These are phyloP conservation scores for Riptortus pedestris DNA, from an alignment of 1,140 invertebrate genomes.

Conservation along the genomic window DNA sequence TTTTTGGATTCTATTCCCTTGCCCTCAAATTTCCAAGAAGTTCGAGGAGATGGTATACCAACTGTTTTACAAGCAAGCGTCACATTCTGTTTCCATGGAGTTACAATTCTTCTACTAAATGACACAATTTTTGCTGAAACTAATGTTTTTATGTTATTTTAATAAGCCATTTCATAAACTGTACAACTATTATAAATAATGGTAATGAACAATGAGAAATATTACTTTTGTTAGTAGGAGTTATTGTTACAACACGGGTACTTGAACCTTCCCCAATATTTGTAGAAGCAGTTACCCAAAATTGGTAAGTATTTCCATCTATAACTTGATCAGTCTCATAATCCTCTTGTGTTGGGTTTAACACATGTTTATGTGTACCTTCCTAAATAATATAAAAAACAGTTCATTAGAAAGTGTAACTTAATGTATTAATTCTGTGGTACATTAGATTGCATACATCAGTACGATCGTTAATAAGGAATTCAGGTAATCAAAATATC, in stretches of 20 bases:
- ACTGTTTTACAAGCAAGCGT: slow-evolving; percentile 68
- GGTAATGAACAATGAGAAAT: background rate
- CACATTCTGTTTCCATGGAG: slow-evolving; percentile 75
- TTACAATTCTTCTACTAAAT: slow-evolving; percentile 63
- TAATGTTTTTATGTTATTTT: slow-evolving; percentile 31
- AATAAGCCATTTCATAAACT: background rate
- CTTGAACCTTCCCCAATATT: slow-evolving; percentile 69
- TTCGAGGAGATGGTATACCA: slow-evolving; percentile 48
- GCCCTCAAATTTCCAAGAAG: slow-evolving; percentile 30
- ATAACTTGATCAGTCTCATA: slow-evolving; percentile 63
- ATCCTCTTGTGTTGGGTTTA: slow-evolving; percentile 50
- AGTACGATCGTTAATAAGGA: no score
- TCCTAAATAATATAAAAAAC: slow-evolving; percentile 36
- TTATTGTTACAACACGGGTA: slow-evolving; percentile 60
- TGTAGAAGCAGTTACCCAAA: slow-evolving; percentile 71
- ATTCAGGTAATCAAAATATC: no score
- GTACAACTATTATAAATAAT: background rate
- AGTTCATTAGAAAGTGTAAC: no score
- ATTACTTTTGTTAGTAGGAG: slow-evolving; percentile 62
- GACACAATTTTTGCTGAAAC: slow-evolving; percentile 72
- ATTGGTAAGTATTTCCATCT: slow-evolving; percentile 61
- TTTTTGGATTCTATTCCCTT: slow-evolving; percentile 27
- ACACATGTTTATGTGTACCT: slow-evolving; percentile 56
- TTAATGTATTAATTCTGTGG: no score
- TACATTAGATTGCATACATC: no score